These are phyloP conservation scores for Drosophila ezoana DNA, from an alignment of 2,888 invertebrate genomes.

Conservation along the genomic window DNA sequence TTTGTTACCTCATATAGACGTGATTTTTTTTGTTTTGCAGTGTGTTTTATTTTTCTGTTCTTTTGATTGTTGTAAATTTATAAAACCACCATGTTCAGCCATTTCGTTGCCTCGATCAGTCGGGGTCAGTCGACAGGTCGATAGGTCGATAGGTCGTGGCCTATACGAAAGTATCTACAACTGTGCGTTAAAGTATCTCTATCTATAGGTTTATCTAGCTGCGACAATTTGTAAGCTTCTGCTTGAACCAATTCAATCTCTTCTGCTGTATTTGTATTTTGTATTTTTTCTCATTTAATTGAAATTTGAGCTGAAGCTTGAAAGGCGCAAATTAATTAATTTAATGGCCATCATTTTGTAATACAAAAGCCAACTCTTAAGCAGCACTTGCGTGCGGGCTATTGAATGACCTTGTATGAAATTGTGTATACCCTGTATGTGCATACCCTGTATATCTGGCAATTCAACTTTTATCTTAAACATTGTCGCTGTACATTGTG, in stretches of 20 bases:
- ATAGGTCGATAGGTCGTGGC: slow-evolving; percentile 44
- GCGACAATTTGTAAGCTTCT: slow-evolving; percentile 8
- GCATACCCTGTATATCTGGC: not conserved
- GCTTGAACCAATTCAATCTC: slow-evolving; percentile 44
- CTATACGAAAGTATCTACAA: slow-evolving; percentile 25
- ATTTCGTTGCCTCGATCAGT: slow-evolving; percentile 60
- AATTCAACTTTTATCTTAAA: no score
- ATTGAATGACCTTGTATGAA: not conserved
- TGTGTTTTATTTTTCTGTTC: slow-evolving; percentile 70
- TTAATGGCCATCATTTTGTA: slow-evolving; percentile 70
- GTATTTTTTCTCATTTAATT: slow-evolving; percentile 48
- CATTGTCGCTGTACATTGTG: no score
- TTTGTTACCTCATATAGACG: no score
- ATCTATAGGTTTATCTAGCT: slow-evolving; percentile 22
- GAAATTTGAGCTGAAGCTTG: slow-evolving; percentile 56
- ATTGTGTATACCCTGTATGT: no score
- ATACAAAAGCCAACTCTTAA: slow-evolving; percentile 36
- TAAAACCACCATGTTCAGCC: slow-evolving; percentile 29
- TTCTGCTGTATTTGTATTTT: not conserved
- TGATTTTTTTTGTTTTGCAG: slow-evolving; percentile 52
- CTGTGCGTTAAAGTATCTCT: not conserved
- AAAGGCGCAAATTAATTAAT: slow-evolving; percentile 63
- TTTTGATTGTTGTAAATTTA: slow-evolving; percentile 54
- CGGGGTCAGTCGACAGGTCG: not conserved
- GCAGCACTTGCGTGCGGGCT: slow-evolving; percentile 16